These are phyloP conservation scores for Petromus typicus DNA, from an alignment of 2,113 vertebrate genomes.

Conservation along the genomic window DNA sequence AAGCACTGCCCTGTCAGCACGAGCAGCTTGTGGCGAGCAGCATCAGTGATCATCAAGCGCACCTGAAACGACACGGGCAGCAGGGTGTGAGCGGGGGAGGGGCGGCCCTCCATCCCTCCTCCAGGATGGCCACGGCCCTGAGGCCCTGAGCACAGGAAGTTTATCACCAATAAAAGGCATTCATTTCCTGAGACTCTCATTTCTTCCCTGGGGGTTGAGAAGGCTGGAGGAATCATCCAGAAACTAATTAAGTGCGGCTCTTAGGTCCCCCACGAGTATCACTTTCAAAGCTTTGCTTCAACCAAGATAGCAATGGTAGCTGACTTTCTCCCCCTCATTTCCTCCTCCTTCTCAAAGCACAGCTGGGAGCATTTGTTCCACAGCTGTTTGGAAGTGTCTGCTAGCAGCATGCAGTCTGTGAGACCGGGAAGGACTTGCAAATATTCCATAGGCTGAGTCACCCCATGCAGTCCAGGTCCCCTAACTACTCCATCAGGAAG, in stretches of 20 bases:
- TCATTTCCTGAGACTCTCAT: neutral
- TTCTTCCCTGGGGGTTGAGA: neutral
- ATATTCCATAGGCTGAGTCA: slow-evolving; percentile 34
- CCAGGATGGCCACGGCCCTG: neutral
- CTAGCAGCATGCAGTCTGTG: neutral
- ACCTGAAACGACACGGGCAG: slow-evolving; percentile 86
- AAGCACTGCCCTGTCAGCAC: slow-evolving; percentile 96
- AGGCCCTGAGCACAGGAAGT: neutral
- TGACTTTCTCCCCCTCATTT: neutral
- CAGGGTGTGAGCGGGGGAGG: neutral
- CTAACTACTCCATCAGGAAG: neutral
- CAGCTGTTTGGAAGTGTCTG: slow-evolving; percentile 29
- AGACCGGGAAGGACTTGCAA: neutral
- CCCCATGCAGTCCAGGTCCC: neutral
- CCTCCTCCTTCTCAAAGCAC: neutral
- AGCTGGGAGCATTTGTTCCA: slow-evolving; percentile 47
- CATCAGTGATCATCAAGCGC: slow-evolving; percentile 97
- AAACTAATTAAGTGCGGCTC: neutral
- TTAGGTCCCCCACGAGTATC: neutral
- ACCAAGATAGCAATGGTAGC: neutral
- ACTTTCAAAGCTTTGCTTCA: neutral
- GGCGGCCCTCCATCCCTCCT: fast-evolving
- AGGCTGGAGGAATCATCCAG: neutral
- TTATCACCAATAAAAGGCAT: neutral
- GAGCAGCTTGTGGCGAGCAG: slow-evolving; percentile 95